Conservation (phyloP, 2,797 vertebrate genomes). For the Schizopygopsis pylzovi region DNA sequence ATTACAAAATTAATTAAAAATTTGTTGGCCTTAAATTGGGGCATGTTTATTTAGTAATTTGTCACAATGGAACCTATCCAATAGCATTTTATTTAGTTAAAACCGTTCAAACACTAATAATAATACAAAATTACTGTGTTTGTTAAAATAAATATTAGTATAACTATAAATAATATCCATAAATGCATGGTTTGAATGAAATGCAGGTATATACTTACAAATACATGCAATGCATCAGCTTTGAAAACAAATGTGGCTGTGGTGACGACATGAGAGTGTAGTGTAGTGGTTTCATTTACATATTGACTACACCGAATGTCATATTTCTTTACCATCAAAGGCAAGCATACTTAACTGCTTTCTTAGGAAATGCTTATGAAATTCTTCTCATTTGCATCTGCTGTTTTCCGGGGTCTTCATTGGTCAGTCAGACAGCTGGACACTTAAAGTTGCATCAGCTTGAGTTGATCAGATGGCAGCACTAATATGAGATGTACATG, state of each 20-base stretch:
- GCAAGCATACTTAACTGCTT: neutral
- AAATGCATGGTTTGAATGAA: neutral
- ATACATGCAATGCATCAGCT: neutral
- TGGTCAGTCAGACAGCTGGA: neutral
- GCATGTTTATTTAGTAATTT: neutral
- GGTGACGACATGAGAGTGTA: neutral
- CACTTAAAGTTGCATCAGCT: neutral
- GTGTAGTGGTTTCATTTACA: neutral
- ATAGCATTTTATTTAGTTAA: neutral
- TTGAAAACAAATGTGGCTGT: neutral
- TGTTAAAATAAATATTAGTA: neutral
- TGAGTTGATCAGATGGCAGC: slow-evolving; percentile 10
- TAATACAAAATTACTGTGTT: neutral
- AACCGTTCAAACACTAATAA: neutral
- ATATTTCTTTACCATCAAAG: slow-evolving; percentile 13
- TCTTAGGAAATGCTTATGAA: neutral
- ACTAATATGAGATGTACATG: slow-evolving; percentile 13
- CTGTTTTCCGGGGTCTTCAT: neutral
- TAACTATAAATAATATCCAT: neutral
- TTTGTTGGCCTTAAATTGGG: neutral
- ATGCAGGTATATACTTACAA: neutral
- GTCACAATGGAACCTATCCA: no score
- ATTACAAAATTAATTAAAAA: neutral
- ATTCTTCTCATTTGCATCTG: neutral
- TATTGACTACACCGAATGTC: neutral